Percentiles rank a stretch among this genome's conserved stretches.
Evolutionary conservation across 2,797 vertebrate species (phyloP).

Genomic region (Phataginus tricuspis): DNA sequence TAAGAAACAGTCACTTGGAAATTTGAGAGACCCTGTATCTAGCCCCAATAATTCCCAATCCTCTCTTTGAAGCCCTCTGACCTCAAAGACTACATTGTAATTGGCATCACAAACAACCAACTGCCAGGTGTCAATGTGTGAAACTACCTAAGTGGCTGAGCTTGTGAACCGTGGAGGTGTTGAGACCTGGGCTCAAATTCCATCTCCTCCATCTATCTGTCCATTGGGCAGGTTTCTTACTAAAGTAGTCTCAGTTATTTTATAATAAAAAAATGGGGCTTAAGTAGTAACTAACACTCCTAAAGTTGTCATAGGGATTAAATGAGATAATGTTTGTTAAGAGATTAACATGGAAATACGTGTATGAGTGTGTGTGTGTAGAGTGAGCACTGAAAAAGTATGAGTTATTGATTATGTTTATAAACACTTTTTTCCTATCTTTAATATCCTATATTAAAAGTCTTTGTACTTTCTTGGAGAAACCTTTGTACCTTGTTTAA

Average conservation of each 20-base stretch:
- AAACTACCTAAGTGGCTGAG: neutral
- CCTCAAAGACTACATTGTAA: slow-evolving; percentile 13
- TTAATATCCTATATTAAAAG: neutral
- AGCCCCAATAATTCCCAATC: neutral
- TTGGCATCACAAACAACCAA: neutral
- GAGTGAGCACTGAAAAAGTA: neutral
- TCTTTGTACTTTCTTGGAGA: neutral
- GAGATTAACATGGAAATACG: neutral
- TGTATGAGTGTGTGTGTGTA: neutral
- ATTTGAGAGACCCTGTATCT: neutral
- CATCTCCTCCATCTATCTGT: neutral
- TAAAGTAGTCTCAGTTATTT: neutral
- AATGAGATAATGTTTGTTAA: neutral
- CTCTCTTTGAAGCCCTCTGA: slow-evolving; percentile 48
- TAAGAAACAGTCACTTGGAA: neutral
- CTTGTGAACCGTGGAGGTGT: neutral
- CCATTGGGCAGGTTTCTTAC: neutral
- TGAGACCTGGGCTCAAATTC: neutral
- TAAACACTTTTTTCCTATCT: neutral
- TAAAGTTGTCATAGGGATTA: neutral
- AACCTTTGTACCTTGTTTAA: neutral
- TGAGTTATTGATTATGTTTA: neutral
- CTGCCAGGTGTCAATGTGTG: neutral
- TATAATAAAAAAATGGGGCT: neutral
- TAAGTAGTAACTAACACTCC: neutral